These are phyloP conservation scores for Dryadula phaetusa DNA, from an alignment of 2,888 invertebrate species.

Conservation along the genomic window DNA sequence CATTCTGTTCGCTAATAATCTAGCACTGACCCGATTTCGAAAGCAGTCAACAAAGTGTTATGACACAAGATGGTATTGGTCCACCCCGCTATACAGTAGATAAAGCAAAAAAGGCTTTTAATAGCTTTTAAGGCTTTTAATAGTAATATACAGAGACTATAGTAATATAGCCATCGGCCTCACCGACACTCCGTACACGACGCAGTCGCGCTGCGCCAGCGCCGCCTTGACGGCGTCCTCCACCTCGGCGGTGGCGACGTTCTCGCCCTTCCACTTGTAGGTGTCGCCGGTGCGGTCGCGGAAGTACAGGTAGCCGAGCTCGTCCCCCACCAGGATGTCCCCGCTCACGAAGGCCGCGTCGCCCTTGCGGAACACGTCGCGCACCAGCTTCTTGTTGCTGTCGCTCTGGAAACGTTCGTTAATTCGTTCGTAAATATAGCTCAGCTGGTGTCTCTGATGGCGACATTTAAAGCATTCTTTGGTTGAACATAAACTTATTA, in stretches of 20 bases:
- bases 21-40: too few species aligned
- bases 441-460: too few species aligned
- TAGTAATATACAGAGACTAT: too few species aligned
- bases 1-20: too few species aligned
- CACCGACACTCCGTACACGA: constrained; percentile 97
- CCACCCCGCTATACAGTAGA: too few species aligned
- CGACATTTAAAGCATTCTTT: too few species aligned
- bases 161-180: constrained; percentile 50
- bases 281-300: constrained; percentile 95
- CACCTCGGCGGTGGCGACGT: constrained; percentile 97
- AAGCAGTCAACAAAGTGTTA: too few species aligned
- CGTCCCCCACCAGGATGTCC: constrained; percentile 95
- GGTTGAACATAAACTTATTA: too few species aligned
- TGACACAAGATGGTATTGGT: too few species aligned
- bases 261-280: constrained; percentile 97
- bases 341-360: constrained; percentile 96
- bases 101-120: too few species aligned
- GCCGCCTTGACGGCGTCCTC: constrained; percentile 94
- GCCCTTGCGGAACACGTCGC: constrained; percentile 92
- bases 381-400: constrained; percentile 92
- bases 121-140: too few species aligned
- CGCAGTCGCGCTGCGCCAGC: constrained; percentile 89
- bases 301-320: constrained; percentile 96
- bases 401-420: constrained; percentile 85
- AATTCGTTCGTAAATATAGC: too few species aligned